phyloP scores from a whole-genome alignment of 1,140 invertebrate genomes.

The Hestina assimilis region DNA sequence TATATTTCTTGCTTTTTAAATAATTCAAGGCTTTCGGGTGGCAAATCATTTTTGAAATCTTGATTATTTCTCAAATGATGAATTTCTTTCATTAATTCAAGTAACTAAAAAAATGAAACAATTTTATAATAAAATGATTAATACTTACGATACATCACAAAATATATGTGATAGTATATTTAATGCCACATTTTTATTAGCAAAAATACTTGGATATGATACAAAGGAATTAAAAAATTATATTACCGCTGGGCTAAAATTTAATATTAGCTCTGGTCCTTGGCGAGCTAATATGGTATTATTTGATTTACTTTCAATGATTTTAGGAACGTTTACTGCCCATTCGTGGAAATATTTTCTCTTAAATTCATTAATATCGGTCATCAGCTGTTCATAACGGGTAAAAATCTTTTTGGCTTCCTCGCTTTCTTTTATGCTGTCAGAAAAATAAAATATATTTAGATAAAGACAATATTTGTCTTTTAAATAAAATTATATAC shows the following conservation, averaged over 20 bases:
- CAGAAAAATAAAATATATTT: neutral
- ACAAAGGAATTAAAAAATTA: neutral
- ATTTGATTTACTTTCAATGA: slow-evolving; percentile 83
- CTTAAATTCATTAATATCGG: slow-evolving; percentile 83
- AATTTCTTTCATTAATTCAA: slow-evolving; percentile 86
- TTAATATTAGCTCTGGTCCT: slow-evolving; percentile 82
- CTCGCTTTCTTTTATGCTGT: slow-evolving; percentile 79
- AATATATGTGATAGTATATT: slow-evolving; percentile 3
- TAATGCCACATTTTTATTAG: neutral
- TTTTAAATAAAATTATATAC: too few relatives aligned
- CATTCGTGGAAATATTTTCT: slow-evolving; percentile 84
- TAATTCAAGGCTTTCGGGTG: slow-evolving; percentile 82
- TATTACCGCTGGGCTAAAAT: slow-evolving; percentile 84
- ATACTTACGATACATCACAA: neutral
- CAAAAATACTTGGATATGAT: slow-evolving; percentile 21
- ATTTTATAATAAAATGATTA: neutral
- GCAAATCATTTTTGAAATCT: slow-evolving; percentile 79
- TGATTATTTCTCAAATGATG: slow-evolving; percentile 84
- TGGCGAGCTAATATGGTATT: slow-evolving; percentile 82
- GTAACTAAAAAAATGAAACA: slow-evolving; percentile 64
- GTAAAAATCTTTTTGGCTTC: slow-evolving; percentile 76
- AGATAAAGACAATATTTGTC: too few relatives aligned
- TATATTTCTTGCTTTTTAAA: slow-evolving; percentile 82
- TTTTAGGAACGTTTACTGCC: slow-evolving; percentile 79
- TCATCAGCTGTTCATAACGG: slow-evolving; percentile 82